Evolutionary conservation across 1,140 invertebrate genomes (phyloP), one percentile per base, ranked within the genome.

Genomic region (Lethrus apterus): DNA sequence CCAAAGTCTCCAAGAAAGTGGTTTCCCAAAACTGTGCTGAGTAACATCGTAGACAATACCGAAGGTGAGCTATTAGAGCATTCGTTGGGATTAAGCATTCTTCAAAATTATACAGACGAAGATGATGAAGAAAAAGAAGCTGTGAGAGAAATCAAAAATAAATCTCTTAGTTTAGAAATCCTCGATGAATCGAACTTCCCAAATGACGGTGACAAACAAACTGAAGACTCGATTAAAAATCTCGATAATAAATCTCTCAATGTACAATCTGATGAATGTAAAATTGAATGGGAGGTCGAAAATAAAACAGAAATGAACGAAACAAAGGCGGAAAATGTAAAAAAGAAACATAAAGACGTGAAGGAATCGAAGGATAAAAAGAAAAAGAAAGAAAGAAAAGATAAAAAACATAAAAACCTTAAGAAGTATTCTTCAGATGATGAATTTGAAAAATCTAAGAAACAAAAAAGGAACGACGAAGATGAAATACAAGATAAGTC

Each of bases 81-180:
- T 5, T 61, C 60, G 1, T 48, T 64, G 0, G 58, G 60, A 15
- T 50, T 64, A 29, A 59, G 56, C 9, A 60, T 64, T 45, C 48
- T 64, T 42, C 58, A 62, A 46, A 56, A 17, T 20, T 64, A 64
- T 38, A 53, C 56, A 4, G 62, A 59, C 24, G 58, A 58, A 44
- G 60, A 62, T 21, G 58, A 60, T 9, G 35, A 46, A 15, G 46
- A 52, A 17, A 23, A 52, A 26, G 29, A 36, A 0, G 24, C 35
- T 19, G n/a, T 10, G 3, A 21, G 35, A 20, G 14, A 38, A n/a
- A 11, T 8, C 10, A 23, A 38, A 15, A 21, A 8, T 11, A 8
- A 21, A 23, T 38, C 10, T n/a, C 5, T 13, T 10, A 11, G 18
- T 7, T 21, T 21, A 46, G 41, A 40, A 32, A 47, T 49, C 36